Conservation (phyloP, 1,140 invertebrate species). For the Neodiprion pinetum region DNA sequence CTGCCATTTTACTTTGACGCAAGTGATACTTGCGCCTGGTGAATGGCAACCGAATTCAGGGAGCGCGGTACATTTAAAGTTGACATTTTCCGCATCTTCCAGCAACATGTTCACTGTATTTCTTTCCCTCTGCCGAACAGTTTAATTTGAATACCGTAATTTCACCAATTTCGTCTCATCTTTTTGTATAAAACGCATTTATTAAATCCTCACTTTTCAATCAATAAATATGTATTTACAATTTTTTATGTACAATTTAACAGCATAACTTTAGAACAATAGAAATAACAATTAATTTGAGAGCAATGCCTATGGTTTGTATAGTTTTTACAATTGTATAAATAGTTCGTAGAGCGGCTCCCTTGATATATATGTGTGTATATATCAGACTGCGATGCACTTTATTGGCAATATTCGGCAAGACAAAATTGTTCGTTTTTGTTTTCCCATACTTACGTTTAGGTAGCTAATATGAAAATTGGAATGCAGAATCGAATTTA, state of each 20-base stretch:
- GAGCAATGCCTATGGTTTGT: background rate
- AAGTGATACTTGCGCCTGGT: background rate
- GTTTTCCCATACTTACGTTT: background rate
- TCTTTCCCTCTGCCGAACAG: too few species aligned
- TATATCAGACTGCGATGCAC: too few species aligned
- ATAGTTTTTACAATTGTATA: background rate
- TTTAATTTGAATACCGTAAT: too few species aligned
- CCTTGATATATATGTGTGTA: background rate
- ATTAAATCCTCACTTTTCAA: constrained; percentile 6
- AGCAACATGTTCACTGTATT: too few species aligned
- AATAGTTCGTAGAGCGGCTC: background rate
- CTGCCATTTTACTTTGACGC: background rate
- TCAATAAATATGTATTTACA: constrained; percentile 21
- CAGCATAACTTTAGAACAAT: background rate
- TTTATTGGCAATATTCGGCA: background rate
- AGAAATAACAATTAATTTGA: constrained; percentile 6
- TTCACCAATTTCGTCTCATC: background rate
- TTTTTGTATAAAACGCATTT: constrained; percentile 7
- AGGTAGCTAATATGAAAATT: background rate
- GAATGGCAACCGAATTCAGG: background rate
- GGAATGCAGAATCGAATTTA: background rate
- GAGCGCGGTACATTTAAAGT: background rate
- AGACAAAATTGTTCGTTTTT: background rate
- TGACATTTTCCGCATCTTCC: background rate
- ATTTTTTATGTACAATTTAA: constrained; percentile 13